A percentile compares a stretch with the other conserved stretches of the same genome.
These are phyloP conservation scores for Hesperophylax magnus DNA, from an alignment of 1,140 invertebrate genomes.

Conservation along the genomic window DNA sequence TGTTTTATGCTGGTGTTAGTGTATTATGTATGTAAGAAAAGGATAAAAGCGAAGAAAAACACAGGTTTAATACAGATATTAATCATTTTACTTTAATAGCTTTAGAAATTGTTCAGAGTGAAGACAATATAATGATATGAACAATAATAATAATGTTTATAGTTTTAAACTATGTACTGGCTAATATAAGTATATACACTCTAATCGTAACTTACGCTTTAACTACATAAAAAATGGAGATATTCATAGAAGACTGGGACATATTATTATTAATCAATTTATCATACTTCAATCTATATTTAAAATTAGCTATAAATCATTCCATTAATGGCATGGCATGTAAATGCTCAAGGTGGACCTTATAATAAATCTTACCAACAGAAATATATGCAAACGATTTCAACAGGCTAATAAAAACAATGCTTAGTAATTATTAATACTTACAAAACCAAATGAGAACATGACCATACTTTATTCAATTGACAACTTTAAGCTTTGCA, in stretches of 20 bases:
- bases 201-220: slow-evolving; percentile 39
- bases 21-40: neutral
- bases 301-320: slow-evolving; percentile 24
- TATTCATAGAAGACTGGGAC: slow-evolving; percentile 51
- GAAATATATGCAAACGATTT: slow-evolving; percentile 40
- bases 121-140: slow-evolving; percentile 74
- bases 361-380: slow-evolving; percentile 28
- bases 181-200: slow-evolving; percentile 53
- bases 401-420: slow-evolving; percentile 44
- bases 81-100: slow-evolving; percentile 73
- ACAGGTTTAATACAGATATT: slow-evolving; percentile 51
- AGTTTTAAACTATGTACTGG: slow-evolving; percentile 49
- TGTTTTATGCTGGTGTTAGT: too few relatives aligned
- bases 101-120: slow-evolving; percentile 74
- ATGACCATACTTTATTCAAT: slow-evolving; percentile 4
- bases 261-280: slow-evolving; percentile 11
- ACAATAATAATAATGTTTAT: slow-evolving; percentile 61
- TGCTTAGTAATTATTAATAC: slow-evolving; percentile 4
- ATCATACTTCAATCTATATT: slow-evolving; percentile 36
- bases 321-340: slow-evolving; percentile 25
- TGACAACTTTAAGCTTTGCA: slow-evolving; percentile 33
- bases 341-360: slow-evolving; percentile 8
- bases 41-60: slow-evolving; percentile 28
- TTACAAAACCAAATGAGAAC: slow-evolving; percentile 19
- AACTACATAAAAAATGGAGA: slow-evolving; percentile 53